Evolutionary conservation across 2,113 vertebrate species (phyloP), one percentile per base, ranked within the genome.

Genomic region (Oreamnos americanus): DNA sequence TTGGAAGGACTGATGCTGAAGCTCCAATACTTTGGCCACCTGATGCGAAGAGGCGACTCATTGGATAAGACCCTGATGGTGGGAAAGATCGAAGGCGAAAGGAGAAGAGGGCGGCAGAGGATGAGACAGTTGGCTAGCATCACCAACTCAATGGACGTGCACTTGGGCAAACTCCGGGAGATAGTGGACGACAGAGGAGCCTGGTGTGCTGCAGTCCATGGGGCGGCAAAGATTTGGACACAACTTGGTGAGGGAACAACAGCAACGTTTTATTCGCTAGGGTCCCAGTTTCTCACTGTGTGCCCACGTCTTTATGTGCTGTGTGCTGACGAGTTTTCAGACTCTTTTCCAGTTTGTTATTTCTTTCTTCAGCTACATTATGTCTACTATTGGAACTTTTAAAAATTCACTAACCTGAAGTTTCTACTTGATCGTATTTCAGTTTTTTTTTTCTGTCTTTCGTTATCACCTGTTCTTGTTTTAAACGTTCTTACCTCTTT

Each of bases 221-320:
- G 71, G 71, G 71, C 43, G 12, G 6, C 36, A 26, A 7, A 43
- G 39, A 4, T 11, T 2, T 1, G 39, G 39, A 76, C 39, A 15
- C 39, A 26, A 4, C 23, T 43, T 26, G 43, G 12, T 14, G 23
- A 14, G 4, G 19, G 23, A 43, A 15, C 23, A 43, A 26, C 12
- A 43, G 6, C 71, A 76, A 0, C 39, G 5, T 3, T 25, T 26
- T 9, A 6, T 12, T 39, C 3, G 43, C 47, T 1, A 1, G 8
- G 13, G 5, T 45, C 62, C 11, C 23, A 4, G 23, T 16, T 62
- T 45, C 51, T 21, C 11, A 0, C 8, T 16, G 12, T 17, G 4
- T 67, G 16, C 12, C 57, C 1, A 0, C 1, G 39, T n/a, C 33
- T 51, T 30, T 7, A 1, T 45, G 0, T 10, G 33, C 78, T 78